These are phyloP conservation scores for Paelopatides confundens DNA, from an alignment of 53 echinoderm and acorn worm genomes.

Conservation along the genomic window DNA sequence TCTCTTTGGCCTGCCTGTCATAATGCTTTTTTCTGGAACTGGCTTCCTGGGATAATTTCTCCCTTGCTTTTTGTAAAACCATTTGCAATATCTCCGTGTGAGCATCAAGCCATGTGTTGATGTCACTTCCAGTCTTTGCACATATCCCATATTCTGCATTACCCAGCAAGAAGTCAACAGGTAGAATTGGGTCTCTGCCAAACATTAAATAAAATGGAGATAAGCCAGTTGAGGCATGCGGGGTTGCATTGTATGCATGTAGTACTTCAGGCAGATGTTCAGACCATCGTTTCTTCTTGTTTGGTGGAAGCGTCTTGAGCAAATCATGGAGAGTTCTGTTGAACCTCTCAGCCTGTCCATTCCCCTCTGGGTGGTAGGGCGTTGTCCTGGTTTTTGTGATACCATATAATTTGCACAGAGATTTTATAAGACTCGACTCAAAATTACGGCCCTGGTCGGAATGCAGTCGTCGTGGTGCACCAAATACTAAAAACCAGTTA, in stretches of 20 bases:
- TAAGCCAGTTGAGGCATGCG: slow-evolving; percentile 56
- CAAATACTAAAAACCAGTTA: background rate
- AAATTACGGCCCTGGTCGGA: slow-evolving; percentile 10
- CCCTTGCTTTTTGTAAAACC: slow-evolving; percentile 48
- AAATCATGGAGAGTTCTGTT: slow-evolving; percentile 61
- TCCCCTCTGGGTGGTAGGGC: slow-evolving; percentile 71
- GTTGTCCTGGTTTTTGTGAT: slow-evolving; percentile 62
- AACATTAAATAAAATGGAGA: slow-evolving; percentile 68
- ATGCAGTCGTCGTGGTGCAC: background rate
- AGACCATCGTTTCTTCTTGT: slow-evolving; percentile 58
- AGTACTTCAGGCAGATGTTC: slow-evolving; percentile 63
- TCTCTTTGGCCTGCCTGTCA: slow-evolving; percentile 31
- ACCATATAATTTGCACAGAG: slow-evolving; percentile 61
- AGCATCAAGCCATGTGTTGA: slow-evolving; percentile 15
- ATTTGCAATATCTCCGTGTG: background rate
- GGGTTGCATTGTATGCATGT: slow-evolving; percentile 60
- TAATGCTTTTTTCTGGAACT: background rate
- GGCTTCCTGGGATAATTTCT: slow-evolving; percentile 1
- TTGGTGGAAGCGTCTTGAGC: slow-evolving; percentile 40
- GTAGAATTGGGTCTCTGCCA: slow-evolving; percentile 59
- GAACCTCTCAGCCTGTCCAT: slow-evolving; percentile 69
- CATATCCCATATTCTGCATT: too few relatives aligned
- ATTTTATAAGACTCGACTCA: slow-evolving; percentile 30
- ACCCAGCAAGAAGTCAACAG: slow-evolving; percentile 53
- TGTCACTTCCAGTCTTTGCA: background rate